These are phyloP conservation scores for Eupithecia exiguata DNA, from an alignment of 2,888 invertebrate genomes.

Conservation along the genomic window DNA sequence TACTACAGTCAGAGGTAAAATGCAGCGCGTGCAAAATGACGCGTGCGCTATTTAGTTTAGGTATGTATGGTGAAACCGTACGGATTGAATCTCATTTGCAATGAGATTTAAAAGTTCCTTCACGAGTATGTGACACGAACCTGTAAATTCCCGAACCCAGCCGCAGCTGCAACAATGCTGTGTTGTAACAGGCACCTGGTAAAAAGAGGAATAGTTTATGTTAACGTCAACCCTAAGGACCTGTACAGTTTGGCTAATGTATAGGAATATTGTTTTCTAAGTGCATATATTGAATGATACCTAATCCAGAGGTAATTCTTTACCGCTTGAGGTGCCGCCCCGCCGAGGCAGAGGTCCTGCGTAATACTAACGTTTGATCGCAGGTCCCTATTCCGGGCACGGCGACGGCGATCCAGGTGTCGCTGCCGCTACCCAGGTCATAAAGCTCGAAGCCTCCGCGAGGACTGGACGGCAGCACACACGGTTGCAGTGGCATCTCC, in stretches of 20 bases:
- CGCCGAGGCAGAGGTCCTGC: neutral
- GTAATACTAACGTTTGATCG: conserved; percentile 55
- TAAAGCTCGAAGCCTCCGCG: conserved; percentile 63
- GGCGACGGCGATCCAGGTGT: conserved; percentile 70
- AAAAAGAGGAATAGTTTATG: neutral
- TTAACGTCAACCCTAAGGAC: too few species aligned
- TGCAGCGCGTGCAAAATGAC: too few species aligned
- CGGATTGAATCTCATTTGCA: neutral
- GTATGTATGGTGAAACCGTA: too few species aligned
- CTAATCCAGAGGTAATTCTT: too few species aligned
- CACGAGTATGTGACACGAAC: neutral
- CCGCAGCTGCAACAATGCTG: conserved; percentile 64
- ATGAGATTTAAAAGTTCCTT: neutral
- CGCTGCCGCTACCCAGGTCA: conserved; percentile 62
- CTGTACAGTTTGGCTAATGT: too few species aligned
- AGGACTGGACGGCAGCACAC: conserved; percentile 46
- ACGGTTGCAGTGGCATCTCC: conserved; percentile 49
- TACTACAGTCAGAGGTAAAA: too few species aligned
- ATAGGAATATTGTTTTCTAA: neutral
- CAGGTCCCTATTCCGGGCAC: conserved; percentile 67
- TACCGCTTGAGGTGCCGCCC: too few species aligned
- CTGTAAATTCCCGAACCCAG: conserved; percentile 57
- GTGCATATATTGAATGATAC: neutral
- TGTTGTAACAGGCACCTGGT: conserved; percentile 59
- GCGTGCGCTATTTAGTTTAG: too few species aligned